Base-by-base conservation (phyloP, 2,113 vertebrate genomes). In the Bombycilla garrulus region DNA sequence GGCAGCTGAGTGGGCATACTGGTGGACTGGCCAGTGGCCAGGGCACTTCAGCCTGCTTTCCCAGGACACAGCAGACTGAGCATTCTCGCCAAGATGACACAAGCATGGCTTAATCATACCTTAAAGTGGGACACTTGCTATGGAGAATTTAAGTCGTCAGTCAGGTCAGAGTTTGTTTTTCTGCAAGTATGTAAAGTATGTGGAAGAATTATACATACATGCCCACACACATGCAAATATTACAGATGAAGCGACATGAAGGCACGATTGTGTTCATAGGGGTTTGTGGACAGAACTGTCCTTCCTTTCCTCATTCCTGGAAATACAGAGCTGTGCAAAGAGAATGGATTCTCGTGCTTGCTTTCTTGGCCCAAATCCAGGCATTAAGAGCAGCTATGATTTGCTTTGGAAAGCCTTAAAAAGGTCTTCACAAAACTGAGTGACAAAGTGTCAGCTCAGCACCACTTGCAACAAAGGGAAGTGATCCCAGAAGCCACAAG, bases 1-100 rank as follows among this genome's bases (percentile, higher is more conserved):
- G 66, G 44, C 66, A 79, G n/a, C 36, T 67, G 66, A 60, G 40
- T 45, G 40, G 62, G 28, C 62, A 38, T 18, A 36, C 9, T 0
- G 0, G n/a, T 19, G 19, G 26, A 35, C 51, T 3, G 3, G 60
- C 48, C 60, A 53, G 28, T 40, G 36, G 40, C 69, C 2, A 31
- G 1, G 10, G 36, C 3, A 3, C 91, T 69, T 87, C 50, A 85
- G 26, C 19, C 35, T 61, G 21, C 35, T 45, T 90, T 79, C 22
- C 35, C 15, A 14, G 77, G 44, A 22, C 22, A 54, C 21, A 58
- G 35, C 22, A 93, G 40, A 24, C 13, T 0, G 0, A 73, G 35
- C 0, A 0, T 61, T 20, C 81, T 20, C 0, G 0, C 36, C 6
- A 2, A 79, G 38, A 64, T 2, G 2, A 42, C 31, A 47, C 4